Base-by-base conservation (phyloP, 1,140 invertebrate genomes). In the Drosophila ironensis region DNA sequence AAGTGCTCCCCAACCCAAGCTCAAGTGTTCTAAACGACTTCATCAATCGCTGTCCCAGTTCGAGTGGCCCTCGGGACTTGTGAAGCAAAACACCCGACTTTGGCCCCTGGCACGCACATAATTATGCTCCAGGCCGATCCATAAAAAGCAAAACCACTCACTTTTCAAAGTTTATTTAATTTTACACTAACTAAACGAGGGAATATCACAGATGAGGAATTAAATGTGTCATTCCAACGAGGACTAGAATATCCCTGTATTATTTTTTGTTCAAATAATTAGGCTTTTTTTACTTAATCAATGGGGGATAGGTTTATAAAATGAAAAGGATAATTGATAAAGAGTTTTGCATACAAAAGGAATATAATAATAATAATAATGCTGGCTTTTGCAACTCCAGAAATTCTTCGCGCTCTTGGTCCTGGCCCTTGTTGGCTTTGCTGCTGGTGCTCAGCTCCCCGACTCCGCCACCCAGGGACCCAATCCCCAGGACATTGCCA, bases 401-500 rank as follows among this genome's bases (percentile, higher is more conserved):
- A 89, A 89, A 89, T 75, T 89, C 52, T 74, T 82, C 41, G 44
- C 89, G 45, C 67, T 88, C 11, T 44, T 86, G 27, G 72, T 66
- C 48, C 40, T 87, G 48, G 76, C 77, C 37, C 63, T 89, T 22
- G 56, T 89, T 71, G 88, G 88, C 54, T 69, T 67, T 40, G 88
- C 71, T 11, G 69, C 69, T 28, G 84, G 71, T 12, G 86, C 77
- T 12, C 71, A 72, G 41, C 37, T 89, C 25, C 88, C 76, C 16
- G 88, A 89, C 37, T 89, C 88, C 11, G 88, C 88, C 9, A 89
- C 88, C 37, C 88, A 89, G 64, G 88, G 88, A 47, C 88, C 88
- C 42, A 89, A 89, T 60, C 88, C 88, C 0, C 88, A 89, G 72
- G 88, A 89, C 40, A 89, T 89, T 59, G 88, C 88, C 24, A 89